Percentiles rank a stretch among this genome's conserved stretches.
Conservation (phyloP, 1,140 invertebrate species). For the Panonychus citri region DNA sequence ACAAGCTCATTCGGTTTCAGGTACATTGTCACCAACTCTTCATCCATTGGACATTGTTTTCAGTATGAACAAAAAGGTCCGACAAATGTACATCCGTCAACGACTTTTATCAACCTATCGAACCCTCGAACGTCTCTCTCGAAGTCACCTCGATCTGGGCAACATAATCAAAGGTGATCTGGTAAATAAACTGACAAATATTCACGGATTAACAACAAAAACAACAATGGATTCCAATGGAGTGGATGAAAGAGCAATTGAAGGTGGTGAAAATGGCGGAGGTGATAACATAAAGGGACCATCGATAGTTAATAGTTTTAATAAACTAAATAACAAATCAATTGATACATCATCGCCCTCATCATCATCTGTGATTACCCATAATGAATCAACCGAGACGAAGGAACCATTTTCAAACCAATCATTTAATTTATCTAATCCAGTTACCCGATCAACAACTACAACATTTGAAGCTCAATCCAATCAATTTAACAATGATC, state of each 20-base stretch:
- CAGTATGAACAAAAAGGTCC: slow-evolving; percentile 58
- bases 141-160: slow-evolving; percentile 56
- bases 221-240: slow-evolving; percentile 36
- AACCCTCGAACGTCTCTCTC: slow-evolving; percentile 49
- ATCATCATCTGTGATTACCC: not conserved
- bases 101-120: slow-evolving; percentile 52
- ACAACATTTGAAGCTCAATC: not conserved
- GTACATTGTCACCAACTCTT: slow-evolving; percentile 24
- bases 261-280: slow-evolving; percentile 47
- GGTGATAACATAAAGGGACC: slow-evolving; percentile 14
- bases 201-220: too few species aligned
- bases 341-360: not conserved
- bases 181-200: slow-evolving; percentile 36
- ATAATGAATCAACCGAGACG: too few species aligned
- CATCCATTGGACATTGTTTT: slow-evolving; percentile 42
- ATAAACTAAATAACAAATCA: not conserved
- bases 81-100: slow-evolving; percentile 42
- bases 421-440: not conserved
- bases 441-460: not conserved
- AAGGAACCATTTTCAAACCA: not conserved
- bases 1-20: slow-evolving; percentile 21
- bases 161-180: slow-evolving; percentile 24
- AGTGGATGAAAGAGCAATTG: slow-evolving; percentile 35
- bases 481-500: too few species aligned
- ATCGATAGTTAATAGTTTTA: not conserved